Base-by-base conservation (phyloP, 2,888 invertebrate species). In the Cerastis rubricosa region DNA sequence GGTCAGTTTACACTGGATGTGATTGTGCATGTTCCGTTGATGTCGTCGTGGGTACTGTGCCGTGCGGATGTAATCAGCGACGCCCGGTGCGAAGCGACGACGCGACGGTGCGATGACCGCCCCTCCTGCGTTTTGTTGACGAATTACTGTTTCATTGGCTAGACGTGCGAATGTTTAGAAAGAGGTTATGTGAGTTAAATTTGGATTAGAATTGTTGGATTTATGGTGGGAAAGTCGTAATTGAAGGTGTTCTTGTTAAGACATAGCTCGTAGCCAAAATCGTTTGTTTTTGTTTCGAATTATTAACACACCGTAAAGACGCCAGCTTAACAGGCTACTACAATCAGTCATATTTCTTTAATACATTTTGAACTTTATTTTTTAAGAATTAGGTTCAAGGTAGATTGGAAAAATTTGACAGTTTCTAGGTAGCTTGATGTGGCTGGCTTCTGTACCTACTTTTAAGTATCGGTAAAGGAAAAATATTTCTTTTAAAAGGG, bases 31-130 rank as follows among this genome's bases (percentile, higher is more conserved):
- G 17, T 61, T 17, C 17, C 59, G 29, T 35, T 29, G 51, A 51
- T 54, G 35, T 80, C 72, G 61, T 61, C 45, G 61, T 66, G 64
- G 67, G n/a, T 75, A 79, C 67, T 76, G 73, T 57, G 54, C 64
- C 29, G 73, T 45, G 72, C 87, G 86, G 84, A 86, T 78, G 81
- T 78, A 76, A 85, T 83, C 72, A 73, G 47, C 49, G 73, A 57
- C 69, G 61, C 63, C 29, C 64, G 64, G 71, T 59, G 70, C 72
- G 19, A 80, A 5, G 12, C 19, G 19, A 19, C n/a, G 83, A 25
- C 64, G 65, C n/a, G 83, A 25, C 64, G 65, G 73, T 54, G 70
- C 76, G 35, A 77, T 86, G 76, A 85, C 81, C 84, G 76, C 65
- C 71, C 19, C 22, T 66, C 22, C 51, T 63, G 73, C n/a, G 49